Evolutionary conservation across 2,888 invertebrate genomes (phyloP).

Genomic region (Hydroisotoma schaefferi): DNA sequence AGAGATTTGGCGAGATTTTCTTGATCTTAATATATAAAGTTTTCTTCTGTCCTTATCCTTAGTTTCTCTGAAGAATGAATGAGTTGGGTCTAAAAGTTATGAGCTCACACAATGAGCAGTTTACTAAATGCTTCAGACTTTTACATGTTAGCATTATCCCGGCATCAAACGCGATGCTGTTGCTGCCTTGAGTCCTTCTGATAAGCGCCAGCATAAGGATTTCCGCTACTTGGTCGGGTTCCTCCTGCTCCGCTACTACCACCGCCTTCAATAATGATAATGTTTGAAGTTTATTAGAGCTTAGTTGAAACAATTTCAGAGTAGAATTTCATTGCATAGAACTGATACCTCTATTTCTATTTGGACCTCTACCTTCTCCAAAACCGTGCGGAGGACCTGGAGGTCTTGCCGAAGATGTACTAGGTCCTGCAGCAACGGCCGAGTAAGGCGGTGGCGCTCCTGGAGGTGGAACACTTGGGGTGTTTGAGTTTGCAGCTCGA

Average conservation of each 20-base stretch:
- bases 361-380: conserved; percentile 65
- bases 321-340: not conserved
- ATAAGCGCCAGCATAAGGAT: conserved; percentile 46
- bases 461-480: conserved; percentile 50
- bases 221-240: conserved; percentile 31
- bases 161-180: conserved; percentile 48
- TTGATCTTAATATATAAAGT: too few species aligned
- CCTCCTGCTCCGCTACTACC: conserved; percentile 16
- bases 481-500: conserved; percentile 42
- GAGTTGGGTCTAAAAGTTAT: too few species aligned
- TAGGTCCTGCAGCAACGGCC: conserved; percentile 49
- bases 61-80: too few species aligned
- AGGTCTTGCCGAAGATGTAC: conserved; percentile 47
- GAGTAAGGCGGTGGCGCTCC: conserved; percentile 49
- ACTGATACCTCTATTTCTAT: conserved; percentile 43
- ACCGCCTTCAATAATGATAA: not conserved
- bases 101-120: too few species aligned
- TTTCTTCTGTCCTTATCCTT: too few species aligned
- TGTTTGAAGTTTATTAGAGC: not conserved
- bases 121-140: too few species aligned
- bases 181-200: conserved; percentile 45
- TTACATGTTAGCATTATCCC: not conserved
- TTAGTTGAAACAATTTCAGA: too few species aligned
- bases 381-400: conserved; percentile 65
- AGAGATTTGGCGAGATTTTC: too few species aligned